Conservation (phyloP, 2,113 vertebrate species). For the Neotragus pygmaeus region DNA sequence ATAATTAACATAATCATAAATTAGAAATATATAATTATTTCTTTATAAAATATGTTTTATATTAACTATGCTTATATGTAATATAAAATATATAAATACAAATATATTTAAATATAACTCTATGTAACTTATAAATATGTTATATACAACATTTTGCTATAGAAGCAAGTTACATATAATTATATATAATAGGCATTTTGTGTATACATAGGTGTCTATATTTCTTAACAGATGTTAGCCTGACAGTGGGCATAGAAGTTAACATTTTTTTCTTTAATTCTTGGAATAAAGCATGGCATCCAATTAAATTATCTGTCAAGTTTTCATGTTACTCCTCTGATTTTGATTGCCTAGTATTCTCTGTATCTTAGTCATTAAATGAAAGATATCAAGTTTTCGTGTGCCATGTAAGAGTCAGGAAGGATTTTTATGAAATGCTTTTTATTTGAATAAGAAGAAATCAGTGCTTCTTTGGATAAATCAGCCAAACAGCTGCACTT, state of each 20-base stretch:
- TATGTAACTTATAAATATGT: background rate
- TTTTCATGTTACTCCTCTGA: conserved; percentile 40
- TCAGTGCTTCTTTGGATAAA: background rate
- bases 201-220: background rate
- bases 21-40: background rate
- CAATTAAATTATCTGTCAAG: conserved; percentile 24
- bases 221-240: conserved; percentile 19
- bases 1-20: background rate
- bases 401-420: background rate
- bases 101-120: background rate
- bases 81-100: background rate
- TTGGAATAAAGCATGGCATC: background rate
- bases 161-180: background rate
- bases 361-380: background rate
- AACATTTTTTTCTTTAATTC: conserved; percentile 23
- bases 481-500: background rate
- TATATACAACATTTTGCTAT: background rate
- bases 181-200: background rate
- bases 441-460: conserved; percentile 30
- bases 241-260: background rate
- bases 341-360: conserved; percentile 23
- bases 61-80: background rate
- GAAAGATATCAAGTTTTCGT: background rate
- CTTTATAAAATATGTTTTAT: background rate
- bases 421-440: background rate